Percentiles rank a stretch among this genome's conserved stretches.
Conservation (phyloP, 2,113 vertebrate species). For the Gallinago undulata region DNA sequence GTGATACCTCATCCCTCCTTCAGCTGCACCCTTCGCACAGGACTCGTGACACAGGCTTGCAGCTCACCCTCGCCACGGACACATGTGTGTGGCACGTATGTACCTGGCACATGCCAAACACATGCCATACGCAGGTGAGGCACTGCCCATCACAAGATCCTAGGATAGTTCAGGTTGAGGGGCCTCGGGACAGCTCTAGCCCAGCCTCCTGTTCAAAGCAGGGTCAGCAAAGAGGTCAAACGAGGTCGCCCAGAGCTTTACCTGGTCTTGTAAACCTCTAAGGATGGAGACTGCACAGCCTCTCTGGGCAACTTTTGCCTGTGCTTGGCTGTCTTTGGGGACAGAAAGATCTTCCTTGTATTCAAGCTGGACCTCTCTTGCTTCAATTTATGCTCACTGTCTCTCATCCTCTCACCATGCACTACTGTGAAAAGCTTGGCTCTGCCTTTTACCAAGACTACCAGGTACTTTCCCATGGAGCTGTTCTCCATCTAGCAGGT, state of each 20-base stretch:
- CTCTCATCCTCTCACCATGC: background rate
- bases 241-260: background rate
- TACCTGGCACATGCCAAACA: background rate
- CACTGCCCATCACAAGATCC: accelerated
- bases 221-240: background rate
- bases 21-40: accelerated
- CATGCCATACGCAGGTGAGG: accelerated
- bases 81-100: accelerated
- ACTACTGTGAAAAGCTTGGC: background rate
- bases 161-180: background rate
- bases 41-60: background rate
- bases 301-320: background rate
- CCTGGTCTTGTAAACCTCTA: background rate
- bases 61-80: background rate
- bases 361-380: background rate
- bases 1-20: background rate
- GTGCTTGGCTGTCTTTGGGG: background rate
- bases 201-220: background rate
- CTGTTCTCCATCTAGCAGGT: background rate
- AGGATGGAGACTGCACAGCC: background rate
- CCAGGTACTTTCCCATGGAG: background rate
- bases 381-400: background rate
- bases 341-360: background rate
- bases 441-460: background rate
- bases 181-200: background rate